Evolutionary conservation across 2,113 vertebrate genomes (phyloP).

Genomic region (Stegostoma tigrinum): DNA sequence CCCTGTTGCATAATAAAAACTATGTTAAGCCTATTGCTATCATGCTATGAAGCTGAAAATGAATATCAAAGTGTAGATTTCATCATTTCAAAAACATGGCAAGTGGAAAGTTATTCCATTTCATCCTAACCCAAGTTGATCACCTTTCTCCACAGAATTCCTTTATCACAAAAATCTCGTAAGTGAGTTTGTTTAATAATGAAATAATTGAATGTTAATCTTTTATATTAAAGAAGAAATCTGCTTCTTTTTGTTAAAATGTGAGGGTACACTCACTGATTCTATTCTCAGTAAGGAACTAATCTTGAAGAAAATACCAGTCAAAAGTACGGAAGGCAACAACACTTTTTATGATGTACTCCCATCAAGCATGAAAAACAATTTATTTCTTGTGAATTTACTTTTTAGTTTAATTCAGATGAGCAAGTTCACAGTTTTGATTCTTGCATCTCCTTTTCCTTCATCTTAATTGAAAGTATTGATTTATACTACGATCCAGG

Average conservation of each 20-base stretch:
- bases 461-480: background rate
- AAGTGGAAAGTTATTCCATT: background rate
- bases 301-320: background rate
- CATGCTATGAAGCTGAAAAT: background rate
- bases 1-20: background rate
- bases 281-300: background rate
- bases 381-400: background rate
- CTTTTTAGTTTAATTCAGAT: background rate
- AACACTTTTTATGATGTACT: background rate
- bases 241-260: background rate
- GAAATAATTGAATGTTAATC: background rate
- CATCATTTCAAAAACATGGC: background rate
- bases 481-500: background rate
- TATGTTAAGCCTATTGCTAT: background rate
- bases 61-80: conserved; percentile 10
- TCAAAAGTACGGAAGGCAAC: background rate
- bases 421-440: background rate
- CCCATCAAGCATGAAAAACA: background rate
- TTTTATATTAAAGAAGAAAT: background rate
- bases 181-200: background rate
- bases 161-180: background rate
- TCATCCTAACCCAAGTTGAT: background rate
- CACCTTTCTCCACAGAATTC: background rate
- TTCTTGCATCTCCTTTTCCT: background rate
- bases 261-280: background rate